Base-by-base conservation (phyloP, 2,888 invertebrate genomes). In the Dione juno region DNA sequence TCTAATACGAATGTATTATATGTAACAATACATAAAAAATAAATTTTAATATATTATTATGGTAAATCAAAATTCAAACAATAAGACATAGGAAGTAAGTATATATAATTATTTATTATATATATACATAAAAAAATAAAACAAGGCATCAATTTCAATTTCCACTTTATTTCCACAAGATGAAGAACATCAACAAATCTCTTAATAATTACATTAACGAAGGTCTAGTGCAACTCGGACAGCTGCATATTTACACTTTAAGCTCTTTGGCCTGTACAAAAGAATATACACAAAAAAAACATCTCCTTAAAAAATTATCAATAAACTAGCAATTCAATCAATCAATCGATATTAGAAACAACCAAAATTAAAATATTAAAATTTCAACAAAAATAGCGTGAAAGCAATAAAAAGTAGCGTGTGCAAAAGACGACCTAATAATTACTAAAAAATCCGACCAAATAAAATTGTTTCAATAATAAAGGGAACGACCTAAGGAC, bases 111-210 rank as follows among this genome's bases (percentile, higher is more conserved):
- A 16, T 10, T 16, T 16, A 16, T 10, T 19, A 48, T 16, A 16
- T 10, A 16, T 9, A 28, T 50, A 9, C 3, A 28, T 41, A 41
- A 3, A 41, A 66, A 57, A 64, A 69, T 65, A 75, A 82, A 81
- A 80, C 78, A 74, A 80, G 58, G 28, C 40, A n/a, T 78, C 79
- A 82, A 73, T 71, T 73, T 74, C 74, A 74, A 69, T 74, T 75
- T 73, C 74, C 75, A 77, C 73, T 78, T 76, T 75, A 92, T 92
- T 93, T 91, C 88, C 92, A 92, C 91, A 89, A 92, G 91, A 90
- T 89, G 82, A 86, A 91, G 93, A 93, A 93, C 92, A 93, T 93
- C 92, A 93, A 93, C 93, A 93, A 92, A 92, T 92, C 81, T 88
- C 91, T 91, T 93, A 90, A 86, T 85, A 90, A 93, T 89, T 90